phyloP scores from a whole-genome alignment of 2,888 invertebrate species.

The Stratiomys singularior region DNA sequence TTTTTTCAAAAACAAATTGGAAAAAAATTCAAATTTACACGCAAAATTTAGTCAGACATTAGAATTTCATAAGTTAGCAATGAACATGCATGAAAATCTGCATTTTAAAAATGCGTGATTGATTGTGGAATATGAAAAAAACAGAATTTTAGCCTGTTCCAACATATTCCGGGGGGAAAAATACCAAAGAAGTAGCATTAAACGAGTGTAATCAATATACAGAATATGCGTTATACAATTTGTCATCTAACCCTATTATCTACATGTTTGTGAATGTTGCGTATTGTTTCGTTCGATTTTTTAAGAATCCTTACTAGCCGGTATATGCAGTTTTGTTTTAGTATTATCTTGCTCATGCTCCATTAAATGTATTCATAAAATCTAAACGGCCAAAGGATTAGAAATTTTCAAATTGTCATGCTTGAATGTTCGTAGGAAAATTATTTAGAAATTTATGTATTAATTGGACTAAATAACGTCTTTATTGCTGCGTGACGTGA shows the following conservation, averaged over 20 bases:
- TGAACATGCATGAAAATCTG: too few species aligned
- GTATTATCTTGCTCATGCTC: slow-evolving; percentile 2
- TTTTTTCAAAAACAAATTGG: too few species aligned
- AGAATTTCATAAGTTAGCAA: too few species aligned
- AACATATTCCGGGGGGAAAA: not conserved
- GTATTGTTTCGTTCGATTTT: slow-evolving; percentile 12
- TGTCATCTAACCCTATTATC: slow-evolving; percentile 38
- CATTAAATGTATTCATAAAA: not conserved
- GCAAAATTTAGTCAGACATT: too few species aligned
- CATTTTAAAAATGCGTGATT: too few species aligned
- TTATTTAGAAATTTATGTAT: too few species aligned
- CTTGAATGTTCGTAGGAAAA: not conserved
- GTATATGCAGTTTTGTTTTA: slow-evolving; percentile 2
- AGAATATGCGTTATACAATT: slow-evolving; percentile 6
- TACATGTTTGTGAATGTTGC: slow-evolving; percentile 34
- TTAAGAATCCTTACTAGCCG: not conserved
- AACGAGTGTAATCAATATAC: slow-evolving; percentile 46
- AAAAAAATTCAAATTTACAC: too few species aligned
- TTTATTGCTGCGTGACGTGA: too few species aligned
- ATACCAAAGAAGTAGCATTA: slow-evolving; percentile 31
- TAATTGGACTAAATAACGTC: too few species aligned
- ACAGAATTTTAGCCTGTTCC: not conserved
- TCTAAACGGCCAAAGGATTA: slow-evolving; percentile 22
- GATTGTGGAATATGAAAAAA: too few species aligned
- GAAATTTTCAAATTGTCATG: not conserved